A percentile compares a stretch with the other conserved stretches of the same genome.
These are phyloP conservation scores for Cynaeus angustus DNA, from an alignment of 2,888 invertebrate species.

Conservation along the genomic window DNA sequence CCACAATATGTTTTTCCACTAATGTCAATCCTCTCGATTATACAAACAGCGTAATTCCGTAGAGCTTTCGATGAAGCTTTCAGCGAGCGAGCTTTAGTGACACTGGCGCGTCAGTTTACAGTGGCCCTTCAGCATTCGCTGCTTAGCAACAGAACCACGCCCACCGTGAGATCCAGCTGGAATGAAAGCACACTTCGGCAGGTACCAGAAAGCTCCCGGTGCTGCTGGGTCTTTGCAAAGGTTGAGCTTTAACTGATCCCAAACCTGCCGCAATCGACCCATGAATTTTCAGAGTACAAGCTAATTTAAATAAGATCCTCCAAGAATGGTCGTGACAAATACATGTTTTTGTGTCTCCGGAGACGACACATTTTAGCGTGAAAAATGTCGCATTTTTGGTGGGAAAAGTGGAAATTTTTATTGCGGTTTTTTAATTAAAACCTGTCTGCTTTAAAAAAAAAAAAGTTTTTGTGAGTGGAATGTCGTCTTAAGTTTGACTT, in stretches of 20 bases:
- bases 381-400: slow-evolving; percentile 14
- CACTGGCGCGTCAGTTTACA: slow-evolving; percentile 65
- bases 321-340: slow-evolving; percentile 30
- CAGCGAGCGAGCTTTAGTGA: slow-evolving; percentile 61
- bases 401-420: slow-evolving; percentile 7
- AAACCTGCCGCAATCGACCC: neutral
- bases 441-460: neutral
- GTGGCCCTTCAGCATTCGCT: slow-evolving; percentile 66
- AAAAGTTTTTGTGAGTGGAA: neutral
- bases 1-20: slow-evolving; percentile 37
- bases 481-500: slow-evolving; percentile 9
- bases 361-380: neutral
- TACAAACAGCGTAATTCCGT: slow-evolving; percentile 45
- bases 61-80: slow-evolving; percentile 49
- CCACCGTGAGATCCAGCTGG: slow-evolving; percentile 60
- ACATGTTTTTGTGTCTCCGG: slow-evolving; percentile 10
- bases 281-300: neutral
- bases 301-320: slow-evolving; percentile 26
- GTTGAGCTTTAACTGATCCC: slow-evolving; percentile 3
- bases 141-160: slow-evolving; percentile 68
- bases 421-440: slow-evolving; percentile 11
- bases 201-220: slow-evolving; percentile 49
- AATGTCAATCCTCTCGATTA: slow-evolving; percentile 38
- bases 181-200: slow-evolving; percentile 53
- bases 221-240: slow-evolving; percentile 23